These are phyloP conservation scores for Ormyrus pomaceus DNA, from an alignment of 2,888 invertebrate genomes.

Conservation along the genomic window DNA sequence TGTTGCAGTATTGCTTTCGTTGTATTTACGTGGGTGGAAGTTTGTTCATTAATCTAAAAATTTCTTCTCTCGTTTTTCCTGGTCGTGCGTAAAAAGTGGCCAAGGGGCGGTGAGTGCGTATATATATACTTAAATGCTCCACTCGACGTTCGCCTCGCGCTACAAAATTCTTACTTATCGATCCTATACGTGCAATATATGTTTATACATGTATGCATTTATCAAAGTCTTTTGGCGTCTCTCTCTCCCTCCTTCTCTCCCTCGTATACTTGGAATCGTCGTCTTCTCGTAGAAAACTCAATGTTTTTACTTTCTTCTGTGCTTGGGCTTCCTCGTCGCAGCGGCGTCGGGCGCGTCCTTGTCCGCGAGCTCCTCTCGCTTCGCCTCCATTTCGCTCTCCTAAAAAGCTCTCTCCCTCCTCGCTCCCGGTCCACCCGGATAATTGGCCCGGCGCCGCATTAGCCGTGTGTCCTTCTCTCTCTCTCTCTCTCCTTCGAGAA, in stretches of 20 bases:
- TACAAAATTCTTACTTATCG: conserved; percentile 5
- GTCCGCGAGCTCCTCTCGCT: neutral
- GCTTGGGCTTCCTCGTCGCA: neutral
- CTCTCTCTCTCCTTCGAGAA: too few relatives aligned
- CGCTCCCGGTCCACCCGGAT: neutral
- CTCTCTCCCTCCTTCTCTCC: conserved; percentile 50
- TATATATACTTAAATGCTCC: neutral
- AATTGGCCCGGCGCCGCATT: neutral
- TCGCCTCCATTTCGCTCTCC: neutral
- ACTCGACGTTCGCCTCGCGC: neutral
- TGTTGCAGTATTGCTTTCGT: conserved; percentile 75
- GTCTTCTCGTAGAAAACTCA: too few relatives aligned
- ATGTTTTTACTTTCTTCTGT: neutral
- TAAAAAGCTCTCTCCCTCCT: too few relatives aligned
- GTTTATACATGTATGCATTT: conserved; percentile 39
- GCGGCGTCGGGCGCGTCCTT: neutral
- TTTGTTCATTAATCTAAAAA: conserved; percentile 39
- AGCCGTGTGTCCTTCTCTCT: neutral
- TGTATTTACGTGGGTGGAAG: conserved; percentile 73
- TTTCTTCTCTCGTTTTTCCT: neutral
- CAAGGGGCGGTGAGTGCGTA: neutral
- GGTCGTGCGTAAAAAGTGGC: too few relatives aligned
- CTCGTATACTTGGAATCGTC: conserved; percentile 4
- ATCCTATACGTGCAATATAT: conserved; percentile 1
- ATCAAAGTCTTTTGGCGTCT: conserved; percentile 60